phyloP scores from a whole-genome alignment of 2,888 invertebrate species.

The Mamestra brassicae region DNA sequence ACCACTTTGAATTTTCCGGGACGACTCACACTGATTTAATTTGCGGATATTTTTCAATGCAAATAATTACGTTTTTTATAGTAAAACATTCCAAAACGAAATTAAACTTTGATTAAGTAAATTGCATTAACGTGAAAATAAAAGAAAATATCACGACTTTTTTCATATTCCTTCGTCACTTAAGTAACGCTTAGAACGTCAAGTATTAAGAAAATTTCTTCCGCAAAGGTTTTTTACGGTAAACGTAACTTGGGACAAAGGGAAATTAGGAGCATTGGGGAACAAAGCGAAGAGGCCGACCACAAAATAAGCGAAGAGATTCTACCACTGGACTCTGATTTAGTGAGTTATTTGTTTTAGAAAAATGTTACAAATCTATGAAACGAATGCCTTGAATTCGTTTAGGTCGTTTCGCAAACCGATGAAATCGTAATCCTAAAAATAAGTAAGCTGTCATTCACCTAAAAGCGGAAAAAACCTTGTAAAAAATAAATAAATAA shows the following conservation, averaged over 20 bases:
- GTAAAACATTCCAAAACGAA: slow-evolving; percentile 45
- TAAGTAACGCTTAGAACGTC: slow-evolving; percentile 72
- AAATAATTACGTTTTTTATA: slow-evolving; percentile 50
- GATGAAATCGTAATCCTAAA: not conserved
- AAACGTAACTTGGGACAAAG: slow-evolving; percentile 68
- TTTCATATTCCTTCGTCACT: slow-evolving; percentile 66
- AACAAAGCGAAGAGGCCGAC: slow-evolving; percentile 68
- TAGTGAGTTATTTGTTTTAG: slow-evolving; percentile 33
- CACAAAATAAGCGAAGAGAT: slow-evolving; percentile 65
- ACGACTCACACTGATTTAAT: slow-evolving; percentile 29
- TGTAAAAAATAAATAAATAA: slow-evolving; percentile 1
- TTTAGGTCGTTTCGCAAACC: not conserved
- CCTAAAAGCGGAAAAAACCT: not conserved
- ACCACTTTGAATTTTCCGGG: slow-evolving; percentile 22
- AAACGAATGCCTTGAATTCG: not conserved
- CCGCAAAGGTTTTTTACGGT: slow-evolving; percentile 62
- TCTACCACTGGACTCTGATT: slow-evolving; percentile 53
- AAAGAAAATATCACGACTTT: slow-evolving; percentile 62
- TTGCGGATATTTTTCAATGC: slow-evolving; percentile 40
- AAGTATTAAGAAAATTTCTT: slow-evolving; percentile 67
- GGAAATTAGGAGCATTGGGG: slow-evolving; percentile 70
- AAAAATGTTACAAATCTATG: not conserved
- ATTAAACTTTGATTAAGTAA: slow-evolving; percentile 65
- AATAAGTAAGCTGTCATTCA: not conserved
- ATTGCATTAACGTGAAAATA: slow-evolving; percentile 69